A percentile compares a stretch with the other conserved stretches of the same genome.
Evolutionary conservation across 2,888 invertebrate genomes (phyloP).

Genomic region (Baccha elongata): DNA sequence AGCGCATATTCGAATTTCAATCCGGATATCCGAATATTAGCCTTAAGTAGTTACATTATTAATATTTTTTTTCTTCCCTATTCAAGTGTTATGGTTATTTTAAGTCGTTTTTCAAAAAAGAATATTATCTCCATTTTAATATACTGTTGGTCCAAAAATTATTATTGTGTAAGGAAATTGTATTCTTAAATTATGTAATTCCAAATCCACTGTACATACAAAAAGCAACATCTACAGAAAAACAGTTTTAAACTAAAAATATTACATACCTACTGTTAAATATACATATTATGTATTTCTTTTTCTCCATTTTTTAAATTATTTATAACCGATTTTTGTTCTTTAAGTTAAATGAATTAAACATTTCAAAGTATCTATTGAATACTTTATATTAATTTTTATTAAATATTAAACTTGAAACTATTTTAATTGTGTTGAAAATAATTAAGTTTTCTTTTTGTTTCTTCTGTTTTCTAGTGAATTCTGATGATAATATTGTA

Average conservation of each 20-base stretch:
- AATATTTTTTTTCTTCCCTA: slow-evolving; percentile 32
- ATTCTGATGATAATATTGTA: no score
- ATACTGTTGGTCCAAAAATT: slow-evolving; percentile 46
- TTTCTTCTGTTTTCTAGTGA: neutral
- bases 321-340: slow-evolving; percentile 43
- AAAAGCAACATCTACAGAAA: neutral
- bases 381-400: slow-evolving; percentile 34
- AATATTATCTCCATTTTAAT: slow-evolving; percentile 30
- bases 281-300: slow-evolving; percentile 15
- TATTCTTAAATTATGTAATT: slow-evolving; percentile 24
- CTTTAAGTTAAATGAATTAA: slow-evolving; percentile 56
- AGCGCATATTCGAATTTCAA: slow-evolving; percentile 34
- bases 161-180: slow-evolving; percentile 15
- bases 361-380: slow-evolving; percentile 43
- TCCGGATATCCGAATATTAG: slow-evolving; percentile 45
- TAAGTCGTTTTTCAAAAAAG: slow-evolving; percentile 19
- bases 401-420: slow-evolving; percentile 68
- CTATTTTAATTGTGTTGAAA: slow-evolving; percentile 53
- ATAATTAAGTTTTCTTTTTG: slow-evolving; percentile 36
- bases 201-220: slow-evolving; percentile 57
- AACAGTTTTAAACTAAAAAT: slow-evolving; percentile 18
- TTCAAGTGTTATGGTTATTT: slow-evolving; percentile 64
- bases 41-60: slow-evolving; percentile 63
- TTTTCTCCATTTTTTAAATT: slow-evolving; percentile 23
- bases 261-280: slow-evolving; percentile 25